Evolutionary conservation across 2,797 vertebrate species (phyloP).

Genomic region (Sebastes vulpes): DNA sequence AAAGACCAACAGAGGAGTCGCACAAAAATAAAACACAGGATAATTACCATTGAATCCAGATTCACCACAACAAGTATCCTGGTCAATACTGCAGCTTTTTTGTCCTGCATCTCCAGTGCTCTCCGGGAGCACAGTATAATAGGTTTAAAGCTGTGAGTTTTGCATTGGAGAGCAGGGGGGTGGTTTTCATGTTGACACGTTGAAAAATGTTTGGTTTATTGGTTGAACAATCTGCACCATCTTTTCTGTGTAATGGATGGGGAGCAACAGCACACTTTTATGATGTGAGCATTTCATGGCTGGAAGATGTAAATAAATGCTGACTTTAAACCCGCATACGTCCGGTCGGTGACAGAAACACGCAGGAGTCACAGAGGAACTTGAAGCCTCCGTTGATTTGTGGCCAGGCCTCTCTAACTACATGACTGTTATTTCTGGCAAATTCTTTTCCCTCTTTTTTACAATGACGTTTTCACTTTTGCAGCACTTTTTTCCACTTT

Average conservation of each 20-base stretch:
- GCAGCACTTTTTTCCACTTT: neutral
- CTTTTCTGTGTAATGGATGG: conserved; percentile 49
- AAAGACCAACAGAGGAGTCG: conserved; percentile 36
- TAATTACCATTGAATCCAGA: conserved; percentile 55
- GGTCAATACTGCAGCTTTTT: conserved; percentile 54
- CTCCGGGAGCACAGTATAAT: neutral
- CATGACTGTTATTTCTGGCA: neutral
- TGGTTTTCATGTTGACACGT: conserved; percentile 44
- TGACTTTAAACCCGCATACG: conserved; percentile 38
- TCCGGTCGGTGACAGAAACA: conserved; percentile 8
- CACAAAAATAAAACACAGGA: conserved; percentile 31
- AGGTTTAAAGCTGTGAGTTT: conserved; percentile 11
- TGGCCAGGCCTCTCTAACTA: neutral
- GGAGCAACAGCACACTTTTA: conserved; percentile 45
- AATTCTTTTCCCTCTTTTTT: neutral
- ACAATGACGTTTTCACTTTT: neutral
- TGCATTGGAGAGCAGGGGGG: conserved; percentile 6
- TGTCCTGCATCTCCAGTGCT: conserved; percentile 26
- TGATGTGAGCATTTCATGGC: conserved; percentile 69
- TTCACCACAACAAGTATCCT: conserved; percentile 41
- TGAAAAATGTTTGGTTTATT: conserved; percentile 58
- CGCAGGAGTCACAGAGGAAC: conserved; percentile 14
- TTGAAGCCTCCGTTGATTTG: conserved; percentile 20
- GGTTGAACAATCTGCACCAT: conserved; percentile 47
- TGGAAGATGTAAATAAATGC: conserved; percentile 62